These are phyloP conservation scores for Catharus ustulatus DNA, from an alignment of 2,797 vertebrate genomes.

Conservation along the genomic window DNA sequence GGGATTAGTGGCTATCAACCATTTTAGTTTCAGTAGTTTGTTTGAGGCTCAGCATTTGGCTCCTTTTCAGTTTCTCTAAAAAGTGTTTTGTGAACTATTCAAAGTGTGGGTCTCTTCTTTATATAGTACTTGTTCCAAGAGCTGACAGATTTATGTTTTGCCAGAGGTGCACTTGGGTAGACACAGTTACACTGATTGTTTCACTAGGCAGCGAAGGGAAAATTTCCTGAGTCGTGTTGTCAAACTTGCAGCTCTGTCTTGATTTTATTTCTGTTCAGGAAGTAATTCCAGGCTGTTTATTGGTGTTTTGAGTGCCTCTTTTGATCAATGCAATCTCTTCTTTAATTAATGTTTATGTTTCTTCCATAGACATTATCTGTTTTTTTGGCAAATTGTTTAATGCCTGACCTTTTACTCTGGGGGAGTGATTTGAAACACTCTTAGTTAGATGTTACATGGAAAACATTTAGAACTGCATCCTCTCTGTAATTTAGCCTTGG, in stretches of 20 bases:
- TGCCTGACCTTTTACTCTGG: neutral
- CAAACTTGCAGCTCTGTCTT: neutral
- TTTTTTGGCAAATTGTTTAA: constrained; percentile 36
- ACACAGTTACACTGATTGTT: neutral
- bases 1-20: neutral
- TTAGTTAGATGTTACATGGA: neutral
- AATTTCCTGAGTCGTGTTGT: neutral
- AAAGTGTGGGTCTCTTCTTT: neutral
- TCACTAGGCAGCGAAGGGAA: neutral
- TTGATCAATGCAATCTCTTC: constrained; percentile 15
- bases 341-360: constrained; percentile 27
- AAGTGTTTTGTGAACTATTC: neutral
- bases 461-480: constrained; percentile 10
- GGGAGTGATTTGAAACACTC: neutral
- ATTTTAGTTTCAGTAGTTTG: neutral
- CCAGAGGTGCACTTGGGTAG: neutral
- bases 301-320: neutral
- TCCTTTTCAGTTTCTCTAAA: neutral
- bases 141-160: neutral
- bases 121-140: neutral
- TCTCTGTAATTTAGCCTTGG: constrained; percentile 22
- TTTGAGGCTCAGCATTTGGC: neutral
- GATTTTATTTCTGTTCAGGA: constrained; percentile 6
- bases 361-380: constrained; percentile 9
- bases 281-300: constrained; percentile 26